Evolutionary conservation across 2,888 invertebrate genomes (phyloP).

Genomic region (Tanypteryx hageni): DNA sequence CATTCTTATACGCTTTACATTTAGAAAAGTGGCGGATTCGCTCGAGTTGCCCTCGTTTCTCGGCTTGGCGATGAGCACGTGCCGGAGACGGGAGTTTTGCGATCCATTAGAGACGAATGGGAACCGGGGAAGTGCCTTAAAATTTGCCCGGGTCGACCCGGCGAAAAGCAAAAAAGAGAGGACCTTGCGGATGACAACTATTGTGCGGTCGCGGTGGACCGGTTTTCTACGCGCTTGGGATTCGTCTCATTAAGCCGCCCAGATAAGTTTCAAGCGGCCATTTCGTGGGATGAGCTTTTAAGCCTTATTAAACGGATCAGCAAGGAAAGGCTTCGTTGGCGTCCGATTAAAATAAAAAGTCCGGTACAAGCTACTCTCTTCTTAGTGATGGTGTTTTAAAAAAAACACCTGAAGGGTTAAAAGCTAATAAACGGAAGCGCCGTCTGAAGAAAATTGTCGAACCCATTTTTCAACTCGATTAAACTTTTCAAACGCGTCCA

Average conservation of each 20-base stretch:
- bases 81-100: background rate
- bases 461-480: no score
- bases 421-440: no score
- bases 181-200: background rate
- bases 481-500: no score
- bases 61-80: background rate
- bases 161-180: background rate
- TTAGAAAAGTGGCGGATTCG: background rate
- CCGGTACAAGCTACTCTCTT: no score
- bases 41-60: background rate
- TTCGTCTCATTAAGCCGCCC: background rate
- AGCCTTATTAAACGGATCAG: no score
- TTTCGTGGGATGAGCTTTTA: no score
- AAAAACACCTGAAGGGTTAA: no score
- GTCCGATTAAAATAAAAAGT: no score
- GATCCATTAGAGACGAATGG: background rate
- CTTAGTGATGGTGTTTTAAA: no score
- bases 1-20: background rate
- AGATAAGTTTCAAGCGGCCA: background rate
- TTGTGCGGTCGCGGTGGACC: background rate
- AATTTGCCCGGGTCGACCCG: background rate
- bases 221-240: background rate
- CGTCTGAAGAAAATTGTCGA: no score
- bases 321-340: no score
- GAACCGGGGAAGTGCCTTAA: background rate